Conservation (phyloP, 2,797 vertebrate species). For the Furcifer pardalis region DNA sequence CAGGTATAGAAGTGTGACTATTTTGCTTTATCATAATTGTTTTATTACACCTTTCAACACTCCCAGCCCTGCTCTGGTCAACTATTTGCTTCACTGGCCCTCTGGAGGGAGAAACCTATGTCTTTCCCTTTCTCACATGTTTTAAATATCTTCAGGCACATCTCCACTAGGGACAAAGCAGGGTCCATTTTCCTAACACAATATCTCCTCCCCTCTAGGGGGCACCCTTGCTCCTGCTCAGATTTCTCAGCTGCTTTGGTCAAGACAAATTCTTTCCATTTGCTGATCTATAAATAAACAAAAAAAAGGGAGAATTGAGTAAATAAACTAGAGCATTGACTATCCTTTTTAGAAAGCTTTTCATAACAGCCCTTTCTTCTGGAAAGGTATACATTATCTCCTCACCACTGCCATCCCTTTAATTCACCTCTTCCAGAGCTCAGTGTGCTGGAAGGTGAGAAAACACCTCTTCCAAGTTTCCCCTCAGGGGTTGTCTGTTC, state of each 20-base stretch:
- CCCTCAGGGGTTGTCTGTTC: constrained; percentile 40
- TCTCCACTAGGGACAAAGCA: too few relatives aligned
- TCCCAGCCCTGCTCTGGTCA: too few relatives aligned
- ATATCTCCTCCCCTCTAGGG: not conserved
- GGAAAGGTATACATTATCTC: constrained; percentile 34
- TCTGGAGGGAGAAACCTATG: too few relatives aligned
- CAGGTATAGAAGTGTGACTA: too few relatives aligned
- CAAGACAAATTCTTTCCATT: not conserved
- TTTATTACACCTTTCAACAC: too few relatives aligned
- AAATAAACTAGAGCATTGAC: constrained; percentile 30
- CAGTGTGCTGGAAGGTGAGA: constrained; percentile 48
- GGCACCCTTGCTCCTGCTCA: not conserved
- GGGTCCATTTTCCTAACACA: not conserved
- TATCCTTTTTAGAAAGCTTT: constrained; percentile 33
- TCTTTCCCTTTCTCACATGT: too few relatives aligned
- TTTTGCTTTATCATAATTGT: too few relatives aligned
- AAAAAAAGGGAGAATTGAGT: not conserved
- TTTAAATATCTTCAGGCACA: too few relatives aligned
- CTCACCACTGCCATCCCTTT: not conserved
- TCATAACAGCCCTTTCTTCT: not conserved
- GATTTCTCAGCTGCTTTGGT: not conserved
- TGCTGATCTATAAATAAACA: constrained; percentile 23
- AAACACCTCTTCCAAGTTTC: constrained; percentile 53
- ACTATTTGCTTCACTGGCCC: too few relatives aligned
- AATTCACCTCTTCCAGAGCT: not conserved